Percentiles rank a stretch among this genome's conserved stretches.
Evolutionary conservation across 1,140 invertebrate species (phyloP).

Genomic region (Sycophila sp.): DNA sequence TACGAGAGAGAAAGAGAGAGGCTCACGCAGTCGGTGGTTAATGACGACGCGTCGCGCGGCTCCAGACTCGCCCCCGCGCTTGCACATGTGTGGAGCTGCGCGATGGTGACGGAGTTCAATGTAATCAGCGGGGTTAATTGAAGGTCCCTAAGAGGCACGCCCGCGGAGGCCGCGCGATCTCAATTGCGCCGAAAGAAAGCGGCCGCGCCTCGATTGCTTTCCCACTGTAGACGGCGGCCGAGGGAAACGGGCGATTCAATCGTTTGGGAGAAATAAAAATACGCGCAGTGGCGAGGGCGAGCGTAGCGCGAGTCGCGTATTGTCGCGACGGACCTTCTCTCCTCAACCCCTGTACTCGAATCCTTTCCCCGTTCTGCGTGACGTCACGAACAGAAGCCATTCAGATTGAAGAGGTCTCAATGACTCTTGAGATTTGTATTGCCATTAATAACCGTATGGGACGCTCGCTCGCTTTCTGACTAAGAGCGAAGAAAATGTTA

Average conservation of each 20-base stretch:
- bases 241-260: slow-evolving; percentile 64
- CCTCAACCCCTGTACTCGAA: not conserved
- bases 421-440: slow-evolving; percentile 67
- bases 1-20: no score
- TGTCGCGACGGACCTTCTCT: no score
- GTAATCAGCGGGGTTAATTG: slow-evolving; percentile 63
- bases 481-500: slow-evolving; percentile 21
- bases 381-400: slow-evolving; percentile 66
- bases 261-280: slow-evolving; percentile 59
- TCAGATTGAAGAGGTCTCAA: slow-evolving; percentile 66
- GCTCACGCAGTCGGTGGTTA: slow-evolving; percentile 13
- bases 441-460: slow-evolving; percentile 65
- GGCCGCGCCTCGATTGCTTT: no score
- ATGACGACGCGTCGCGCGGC: not conserved
- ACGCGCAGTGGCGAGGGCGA: slow-evolving; percentile 31
- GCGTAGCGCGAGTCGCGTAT: not conserved
- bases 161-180: not conserved
- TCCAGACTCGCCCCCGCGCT: not conserved
- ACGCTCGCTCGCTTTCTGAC: slow-evolving; percentile 9
- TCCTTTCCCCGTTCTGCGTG: slow-evolving; percentile 43
- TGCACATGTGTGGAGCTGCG: not conserved
- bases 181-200: slow-evolving; percentile 30
- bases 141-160: slow-evolving; percentile 40
- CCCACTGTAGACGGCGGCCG: slow-evolving; percentile 44
- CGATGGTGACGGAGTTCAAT: slow-evolving; percentile 33